Percentiles rank a stretch among this genome's conserved stretches.
These are phyloP conservation scores for Thomomys bottae DNA, from an alignment of 2,113 vertebrate genomes.

Conservation along the genomic window DNA sequence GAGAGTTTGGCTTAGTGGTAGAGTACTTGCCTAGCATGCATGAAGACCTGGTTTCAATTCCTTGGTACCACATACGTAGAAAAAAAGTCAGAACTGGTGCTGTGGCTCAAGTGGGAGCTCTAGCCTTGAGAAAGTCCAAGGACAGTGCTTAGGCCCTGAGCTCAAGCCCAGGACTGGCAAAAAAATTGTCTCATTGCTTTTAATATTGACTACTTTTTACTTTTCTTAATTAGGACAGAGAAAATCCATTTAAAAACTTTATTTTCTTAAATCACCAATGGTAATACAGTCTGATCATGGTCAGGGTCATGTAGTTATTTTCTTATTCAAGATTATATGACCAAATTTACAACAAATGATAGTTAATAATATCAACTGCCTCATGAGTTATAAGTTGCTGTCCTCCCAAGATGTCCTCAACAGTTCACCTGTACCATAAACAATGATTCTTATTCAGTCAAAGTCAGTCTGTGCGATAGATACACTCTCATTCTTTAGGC, in stretches of 20 bases:
- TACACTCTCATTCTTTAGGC: neutral
- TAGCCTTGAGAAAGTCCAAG: no score
- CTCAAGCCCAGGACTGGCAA: no score
- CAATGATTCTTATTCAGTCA: slow-evolving; percentile 37
- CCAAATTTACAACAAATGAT: slow-evolving; percentile 27
- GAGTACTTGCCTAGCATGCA: no score
- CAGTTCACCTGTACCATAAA: slow-evolving; percentile 41
- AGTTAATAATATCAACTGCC: slow-evolving; percentile 24
- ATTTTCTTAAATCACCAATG: neutral
- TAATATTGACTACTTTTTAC: neutral
- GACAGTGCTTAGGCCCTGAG: no score
- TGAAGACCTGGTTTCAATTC: no score
- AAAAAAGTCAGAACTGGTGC: no score
- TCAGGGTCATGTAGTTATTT: slow-evolving; percentile 25
- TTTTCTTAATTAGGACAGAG: neutral
- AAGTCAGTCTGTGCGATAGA: slow-evolving; percentile 26
- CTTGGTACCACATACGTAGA: no score
- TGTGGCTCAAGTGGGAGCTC: no score
- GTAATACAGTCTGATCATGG: neutral
- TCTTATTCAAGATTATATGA: slow-evolving; percentile 6
- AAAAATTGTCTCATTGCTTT: neutral
- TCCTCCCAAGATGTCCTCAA: neutral
- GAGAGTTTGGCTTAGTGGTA: no score
- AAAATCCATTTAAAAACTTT: neutral
- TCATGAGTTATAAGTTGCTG: slow-evolving; percentile 11